phyloP scores from a whole-genome alignment of 1,140 invertebrate genomes.

The Drosophila virilis region DNA sequence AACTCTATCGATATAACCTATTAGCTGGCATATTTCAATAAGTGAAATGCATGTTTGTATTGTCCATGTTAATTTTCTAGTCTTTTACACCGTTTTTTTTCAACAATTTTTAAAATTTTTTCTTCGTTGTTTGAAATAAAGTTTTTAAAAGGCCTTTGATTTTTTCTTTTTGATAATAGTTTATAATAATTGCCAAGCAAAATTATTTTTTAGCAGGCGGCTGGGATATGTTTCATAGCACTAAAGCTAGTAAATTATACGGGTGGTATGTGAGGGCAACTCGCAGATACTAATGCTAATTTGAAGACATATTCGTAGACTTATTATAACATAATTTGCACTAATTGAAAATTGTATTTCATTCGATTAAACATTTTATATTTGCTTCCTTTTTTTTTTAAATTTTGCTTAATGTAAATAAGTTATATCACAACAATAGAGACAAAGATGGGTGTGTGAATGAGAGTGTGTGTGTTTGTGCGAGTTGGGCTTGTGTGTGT shows the following conservation, averaged over 20 bases:
- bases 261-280: neutral
- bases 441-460: constrained; percentile 65
- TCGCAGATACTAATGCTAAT: constrained; percentile 28
- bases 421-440: constrained; percentile 82
- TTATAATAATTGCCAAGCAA: constrained; percentile 61
- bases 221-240: constrained; percentile 72
- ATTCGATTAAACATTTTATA: constrained; percentile 43
- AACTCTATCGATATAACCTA: constrained; percentile 26
- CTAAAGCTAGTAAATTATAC: constrained; percentile 25
- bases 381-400: constrained; percentile 40
- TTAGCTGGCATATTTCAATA: constrained; percentile 10
- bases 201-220: constrained; percentile 33
- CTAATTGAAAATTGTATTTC: constrained; percentile 66
- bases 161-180: constrained; percentile 18
- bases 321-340: constrained; percentile 67
- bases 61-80: constrained; percentile 49
- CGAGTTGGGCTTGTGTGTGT: constrained; percentile 31
- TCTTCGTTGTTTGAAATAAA: constrained; percentile 37
- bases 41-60: constrained; percentile 47
- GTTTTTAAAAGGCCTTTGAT: constrained; percentile 36
- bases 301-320: constrained; percentile 46
- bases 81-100: constrained; percentile 27
- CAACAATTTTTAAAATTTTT: constrained; percentile 12
- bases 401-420: constrained; percentile 67
- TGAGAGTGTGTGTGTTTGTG: constrained; percentile 38